phyloP scores from a whole-genome alignment of 23 tunicate genomes.

The Diplosoma virens region DNA sequence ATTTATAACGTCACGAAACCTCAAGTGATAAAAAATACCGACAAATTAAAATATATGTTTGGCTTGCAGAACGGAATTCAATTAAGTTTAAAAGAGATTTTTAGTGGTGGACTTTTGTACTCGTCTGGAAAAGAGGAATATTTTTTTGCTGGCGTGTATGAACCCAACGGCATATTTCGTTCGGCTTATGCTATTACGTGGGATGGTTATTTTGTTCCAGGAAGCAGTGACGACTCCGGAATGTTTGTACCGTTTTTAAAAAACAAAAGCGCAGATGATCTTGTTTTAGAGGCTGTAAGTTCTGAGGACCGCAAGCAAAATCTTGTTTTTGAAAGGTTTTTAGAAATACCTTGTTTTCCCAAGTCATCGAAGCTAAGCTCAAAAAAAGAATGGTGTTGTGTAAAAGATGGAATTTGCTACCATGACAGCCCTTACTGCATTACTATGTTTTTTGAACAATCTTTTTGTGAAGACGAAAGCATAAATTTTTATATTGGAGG shows the following conservation, averaged over 20 bases:
- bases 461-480: background rate
- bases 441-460: slow-evolving; percentile 17
- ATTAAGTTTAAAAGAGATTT: background rate
- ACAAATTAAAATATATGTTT: slow-evolving; percentile 1
- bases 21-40: background rate
- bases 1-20: too few relatives aligned
- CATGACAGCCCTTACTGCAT: slow-evolving; percentile 16
- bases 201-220: slow-evolving; percentile 49
- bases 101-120: slow-evolving; percentile 35
- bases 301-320: background rate
- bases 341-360: slow-evolving; percentile 12
- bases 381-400: slow-evolving; percentile 34
- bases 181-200: slow-evolving; percentile 25
- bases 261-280: slow-evolving; percentile 8
- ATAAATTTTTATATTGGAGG: slow-evolving; percentile 42
- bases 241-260: slow-evolving; percentile 30
- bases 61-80: slow-evolving; percentile 36
- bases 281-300: background rate
- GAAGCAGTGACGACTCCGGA: slow-evolving; percentile 6
- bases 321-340: background rate
- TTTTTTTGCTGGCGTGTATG: slow-evolving; percentile 42
- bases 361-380: background rate
- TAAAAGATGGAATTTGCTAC: slow-evolving; percentile 1
- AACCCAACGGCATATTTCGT: slow-evolving; percentile 19
- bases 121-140: background rate